Conservation (phyloP, 2,797 vertebrate genomes). For the Premnoplex brunnescens region DNA sequence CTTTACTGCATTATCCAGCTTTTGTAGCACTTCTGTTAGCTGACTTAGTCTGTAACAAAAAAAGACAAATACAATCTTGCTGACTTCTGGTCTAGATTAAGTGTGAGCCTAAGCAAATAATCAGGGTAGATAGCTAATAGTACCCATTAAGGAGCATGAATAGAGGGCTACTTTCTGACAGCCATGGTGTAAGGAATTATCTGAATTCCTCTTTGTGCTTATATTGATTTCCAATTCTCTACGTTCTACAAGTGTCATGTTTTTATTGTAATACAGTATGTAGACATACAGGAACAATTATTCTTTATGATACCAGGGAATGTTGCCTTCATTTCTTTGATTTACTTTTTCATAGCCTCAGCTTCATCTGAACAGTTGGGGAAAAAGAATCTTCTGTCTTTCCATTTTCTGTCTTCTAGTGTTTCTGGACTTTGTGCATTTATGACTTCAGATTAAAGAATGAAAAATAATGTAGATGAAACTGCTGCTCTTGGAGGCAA, state of each 20-base stretch:
- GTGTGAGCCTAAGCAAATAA: constrained; percentile 4
- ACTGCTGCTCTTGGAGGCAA: not conserved
- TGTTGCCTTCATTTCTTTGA: constrained; percentile 27
- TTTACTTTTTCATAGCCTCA: constrained; percentile 47
- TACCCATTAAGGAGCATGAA: not conserved
- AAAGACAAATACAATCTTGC: constrained; percentile 46
- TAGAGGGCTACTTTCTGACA: not conserved
- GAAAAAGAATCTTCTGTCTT: not conserved
- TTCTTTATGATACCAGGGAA: not conserved
- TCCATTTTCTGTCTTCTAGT: not conserved
- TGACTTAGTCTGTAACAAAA: constrained; percentile 5
- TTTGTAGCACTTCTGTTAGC: constrained; percentile 29
- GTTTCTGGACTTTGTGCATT: not conserved
- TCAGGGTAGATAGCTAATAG: not conserved
- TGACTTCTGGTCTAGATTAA: constrained; percentile 68
- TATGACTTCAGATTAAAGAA: not conserved
- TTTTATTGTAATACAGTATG: not conserved
- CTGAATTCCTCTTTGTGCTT: not conserved
- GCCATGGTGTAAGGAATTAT: not conserved
- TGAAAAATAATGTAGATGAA: not conserved
- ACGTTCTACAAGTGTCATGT: not conserved
- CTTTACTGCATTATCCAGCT: constrained; percentile 44
- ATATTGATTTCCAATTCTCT: not conserved
- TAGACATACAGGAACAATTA: not conserved
- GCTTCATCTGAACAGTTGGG: not conserved